A percentile compares a stretch with the other conserved stretches of the same genome.
Evolutionary conservation across 2,113 vertebrate species (phyloP).

Genomic region (Xiphophorus couchianus): DNA sequence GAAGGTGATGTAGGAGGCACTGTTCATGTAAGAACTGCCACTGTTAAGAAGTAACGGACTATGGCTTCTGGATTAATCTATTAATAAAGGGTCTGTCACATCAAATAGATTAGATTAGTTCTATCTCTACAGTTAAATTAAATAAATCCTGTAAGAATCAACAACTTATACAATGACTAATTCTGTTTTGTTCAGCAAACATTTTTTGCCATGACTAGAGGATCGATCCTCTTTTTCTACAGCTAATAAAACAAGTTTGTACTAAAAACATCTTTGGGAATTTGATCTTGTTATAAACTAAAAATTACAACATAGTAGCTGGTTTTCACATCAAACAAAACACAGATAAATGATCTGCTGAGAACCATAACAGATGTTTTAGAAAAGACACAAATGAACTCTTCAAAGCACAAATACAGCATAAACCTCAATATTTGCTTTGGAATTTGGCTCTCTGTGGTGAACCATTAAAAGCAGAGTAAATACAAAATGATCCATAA

Average conservation of each 20-base stretch:
- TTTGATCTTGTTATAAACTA: slow-evolving; percentile 3
- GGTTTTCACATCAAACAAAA: slow-evolving; percentile 27
- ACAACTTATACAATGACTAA: neutral
- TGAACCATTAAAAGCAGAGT: slow-evolving; percentile 52
- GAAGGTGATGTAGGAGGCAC: too few relatives aligned
- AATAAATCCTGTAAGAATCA: neutral
- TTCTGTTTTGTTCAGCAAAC: neutral
- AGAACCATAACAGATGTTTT: slow-evolving; percentile 25
- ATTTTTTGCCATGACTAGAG: neutral
- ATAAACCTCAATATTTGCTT: neutral
- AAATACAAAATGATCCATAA: slow-evolving; percentile 63
- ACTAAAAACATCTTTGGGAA: neutral
- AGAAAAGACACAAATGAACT: neutral
- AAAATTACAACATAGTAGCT: slow-evolving; percentile 13
- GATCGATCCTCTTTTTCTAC: neutral
- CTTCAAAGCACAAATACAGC: slow-evolving; percentile 58
- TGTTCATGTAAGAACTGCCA: too few relatives aligned
- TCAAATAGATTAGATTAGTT: neutral
- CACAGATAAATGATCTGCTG: neutral
- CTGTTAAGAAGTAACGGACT: too few relatives aligned
- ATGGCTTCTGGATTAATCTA: too few relatives aligned
- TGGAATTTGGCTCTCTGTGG: slow-evolving; percentile 12
- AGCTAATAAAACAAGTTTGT: neutral
- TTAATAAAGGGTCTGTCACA: neutral
- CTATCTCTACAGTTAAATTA: neutral